phyloP scores from a whole-genome alignment of 1,140 invertebrate species.

The Cherax destructor region DNA sequence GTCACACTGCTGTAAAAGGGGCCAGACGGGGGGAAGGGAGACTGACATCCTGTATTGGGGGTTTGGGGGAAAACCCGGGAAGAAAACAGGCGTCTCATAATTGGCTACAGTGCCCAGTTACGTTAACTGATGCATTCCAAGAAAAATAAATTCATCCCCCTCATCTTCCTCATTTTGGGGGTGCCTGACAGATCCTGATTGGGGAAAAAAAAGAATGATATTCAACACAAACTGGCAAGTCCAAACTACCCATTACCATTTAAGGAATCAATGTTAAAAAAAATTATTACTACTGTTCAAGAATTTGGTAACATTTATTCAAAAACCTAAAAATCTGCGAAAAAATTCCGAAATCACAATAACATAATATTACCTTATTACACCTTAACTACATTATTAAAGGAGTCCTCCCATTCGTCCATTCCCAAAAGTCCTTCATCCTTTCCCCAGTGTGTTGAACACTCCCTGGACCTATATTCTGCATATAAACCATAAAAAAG shows the following conservation, averaged over 20 bases:
- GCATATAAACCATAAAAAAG: neutral
- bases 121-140: conserved; percentile 55
- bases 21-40: conserved; percentile 24
- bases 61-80: conserved; percentile 9
- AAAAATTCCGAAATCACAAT: too few species aligned
- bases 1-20: conserved; percentile 18
- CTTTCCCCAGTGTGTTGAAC: neutral
- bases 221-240: too few species aligned
- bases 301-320: too few species aligned
- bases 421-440: neutral
- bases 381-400: conserved; percentile 4
- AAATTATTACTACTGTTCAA: too few species aligned
- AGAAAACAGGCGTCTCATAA: conserved; percentile 20
- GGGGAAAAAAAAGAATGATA: neutral
- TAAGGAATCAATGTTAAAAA: too few species aligned
- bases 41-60: conserved; percentile 26
- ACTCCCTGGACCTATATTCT: neutral
- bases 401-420: conserved; percentile 21
- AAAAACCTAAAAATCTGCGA: too few species aligned
- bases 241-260: too few species aligned
- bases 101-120: conserved; percentile 39
- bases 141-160: conserved; percentile 61
- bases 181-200: conserved; percentile 30
- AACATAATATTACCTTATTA: neutral
- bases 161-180: conserved; percentile 49